phyloP scores from a whole-genome alignment of 2,113 vertebrate genomes.

The Pholis gunnellus region DNA sequence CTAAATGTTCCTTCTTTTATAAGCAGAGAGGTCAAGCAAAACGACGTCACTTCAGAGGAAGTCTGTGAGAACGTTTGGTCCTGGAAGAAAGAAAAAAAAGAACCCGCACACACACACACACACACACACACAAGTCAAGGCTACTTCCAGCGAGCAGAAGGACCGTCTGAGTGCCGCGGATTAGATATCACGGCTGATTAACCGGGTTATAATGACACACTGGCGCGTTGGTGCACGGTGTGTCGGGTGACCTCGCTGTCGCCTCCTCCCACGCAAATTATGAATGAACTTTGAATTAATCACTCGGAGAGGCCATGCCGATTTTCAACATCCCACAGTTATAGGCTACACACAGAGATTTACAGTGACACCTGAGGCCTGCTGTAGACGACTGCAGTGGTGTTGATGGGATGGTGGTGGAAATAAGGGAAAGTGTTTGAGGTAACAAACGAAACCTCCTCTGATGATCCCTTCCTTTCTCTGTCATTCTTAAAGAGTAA shows the following conservation, averaged over 20 bases:
- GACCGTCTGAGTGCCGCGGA: conserved; percentile 14
- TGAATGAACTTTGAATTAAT: not conserved
- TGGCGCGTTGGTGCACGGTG: not conserved
- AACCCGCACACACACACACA: not conserved
- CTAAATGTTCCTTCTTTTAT: not conserved
- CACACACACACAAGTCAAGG: conserved; percentile 19
- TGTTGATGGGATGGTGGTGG: not conserved
- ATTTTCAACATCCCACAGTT: not conserved
- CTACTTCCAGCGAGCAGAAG: conserved; percentile 16
- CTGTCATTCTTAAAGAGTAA: not conserved
- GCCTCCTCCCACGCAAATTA: conserved; percentile 10
- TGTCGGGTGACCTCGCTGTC: not conserved
- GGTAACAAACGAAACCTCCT: not conserved
- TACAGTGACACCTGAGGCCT: not conserved
- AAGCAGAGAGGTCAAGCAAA: conserved; percentile 12
- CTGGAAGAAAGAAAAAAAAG: not conserved
- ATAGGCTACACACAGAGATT: not conserved
- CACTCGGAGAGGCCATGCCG: not conserved
- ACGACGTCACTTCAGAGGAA: not conserved
- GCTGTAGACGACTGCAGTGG: not conserved
- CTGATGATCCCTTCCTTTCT: not conserved
- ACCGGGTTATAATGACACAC: conserved; percentile 34
- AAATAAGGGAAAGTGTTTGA: not conserved
- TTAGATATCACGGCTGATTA: conserved; percentile 21
- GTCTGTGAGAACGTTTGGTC: conserved; percentile 24